A percentile compares a stretch with the other conserved stretches of the same genome.
These are phyloP conservation scores for Ichneumon xanthorius DNA, from an alignment of 2,888 invertebrate species.

Conservation along the genomic window DNA sequence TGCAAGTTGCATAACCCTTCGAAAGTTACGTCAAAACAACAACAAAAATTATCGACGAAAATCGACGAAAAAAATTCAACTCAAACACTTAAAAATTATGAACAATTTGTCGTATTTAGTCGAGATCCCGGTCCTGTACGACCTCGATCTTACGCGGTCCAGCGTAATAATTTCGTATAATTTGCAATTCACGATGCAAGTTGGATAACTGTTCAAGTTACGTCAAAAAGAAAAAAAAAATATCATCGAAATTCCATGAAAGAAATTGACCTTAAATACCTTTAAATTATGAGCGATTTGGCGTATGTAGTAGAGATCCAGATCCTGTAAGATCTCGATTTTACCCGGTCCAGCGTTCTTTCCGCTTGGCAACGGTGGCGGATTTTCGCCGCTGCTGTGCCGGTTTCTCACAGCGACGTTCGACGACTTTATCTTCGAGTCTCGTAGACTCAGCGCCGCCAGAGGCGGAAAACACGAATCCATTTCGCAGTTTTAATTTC, in stretches of 20 bases:
- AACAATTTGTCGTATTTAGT: slow-evolving; percentile 86
- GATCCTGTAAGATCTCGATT: slow-evolving; percentile 86
- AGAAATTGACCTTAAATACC: slow-evolving; percentile 79
- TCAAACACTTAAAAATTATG: slow-evolving; percentile 86
- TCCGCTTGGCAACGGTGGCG: slow-evolving; percentile 65
- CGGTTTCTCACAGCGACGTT: slow-evolving; percentile 77
- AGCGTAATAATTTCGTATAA: slow-evolving; percentile 35
- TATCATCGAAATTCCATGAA: too few relatives aligned
- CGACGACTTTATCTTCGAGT: slow-evolving; percentile 76
- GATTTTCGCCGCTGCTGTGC: slow-evolving; percentile 78
- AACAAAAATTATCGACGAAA: too few relatives aligned
- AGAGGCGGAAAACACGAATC: slow-evolving; percentile 86
- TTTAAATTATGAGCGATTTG: slow-evolving; percentile 86
- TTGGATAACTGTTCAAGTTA: neutral
- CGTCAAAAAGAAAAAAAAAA: neutral
- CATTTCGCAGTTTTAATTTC: slow-evolving; percentile 78
- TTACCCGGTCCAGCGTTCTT: slow-evolving; percentile 79
- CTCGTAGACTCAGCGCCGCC: slow-evolving; percentile 84
- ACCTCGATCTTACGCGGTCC: slow-evolving; percentile 84
- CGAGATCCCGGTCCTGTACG: slow-evolving; percentile 86
- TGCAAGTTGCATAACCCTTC: neutral
- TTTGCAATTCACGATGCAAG: neutral
- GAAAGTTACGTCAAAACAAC: neutral
- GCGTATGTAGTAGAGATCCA: slow-evolving; percentile 86
- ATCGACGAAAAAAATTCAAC: neutral